Percentiles rank a stretch among this genome's conserved stretches.
Conservation (phyloP, 2,797 vertebrate species). For the Pangasius macronema region DNA sequence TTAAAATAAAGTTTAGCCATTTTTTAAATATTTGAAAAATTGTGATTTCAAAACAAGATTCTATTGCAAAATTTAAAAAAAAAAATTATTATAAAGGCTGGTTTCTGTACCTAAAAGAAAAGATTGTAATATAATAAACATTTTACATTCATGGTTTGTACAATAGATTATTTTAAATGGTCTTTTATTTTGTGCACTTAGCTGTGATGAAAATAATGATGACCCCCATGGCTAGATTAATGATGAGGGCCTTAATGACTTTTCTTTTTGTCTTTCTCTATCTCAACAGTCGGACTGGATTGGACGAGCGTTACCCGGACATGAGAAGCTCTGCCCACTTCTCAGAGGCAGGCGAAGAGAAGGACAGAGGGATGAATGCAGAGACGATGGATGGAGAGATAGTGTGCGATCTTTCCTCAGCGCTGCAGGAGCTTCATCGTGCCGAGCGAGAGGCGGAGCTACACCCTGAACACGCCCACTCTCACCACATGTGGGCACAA, state of each 20-base stretch:
- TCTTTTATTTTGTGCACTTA: background rate
- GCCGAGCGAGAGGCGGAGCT: constrained; percentile 87
- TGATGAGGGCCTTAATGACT: background rate
- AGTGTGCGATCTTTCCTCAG: constrained; percentile 85
- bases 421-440: constrained; percentile 87
- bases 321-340: constrained; percentile 53
- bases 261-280: background rate
- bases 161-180: background rate
- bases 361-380: constrained; percentile 55
- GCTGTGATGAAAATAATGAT: background rate
- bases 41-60: background rate
- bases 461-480: constrained; percentile 74
- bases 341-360: constrained; percentile 59
- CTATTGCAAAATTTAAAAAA: too few relatives aligned
- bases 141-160: background rate
- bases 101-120: background rate
- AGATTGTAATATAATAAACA: background rate
- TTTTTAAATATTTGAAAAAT: background rate
- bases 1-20: background rate
- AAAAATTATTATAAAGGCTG: background rate
- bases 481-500: constrained; percentile 85
- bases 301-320: constrained; percentile 70
- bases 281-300: constrained; percentile 55
- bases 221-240: too few relatives aligned
- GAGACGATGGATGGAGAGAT: constrained; percentile 65